Evolutionary conservation across 2,888 invertebrate species (phyloP), one percentile per base, ranked within the genome.

Genomic region (Digitonthophagus gazella): DNA sequence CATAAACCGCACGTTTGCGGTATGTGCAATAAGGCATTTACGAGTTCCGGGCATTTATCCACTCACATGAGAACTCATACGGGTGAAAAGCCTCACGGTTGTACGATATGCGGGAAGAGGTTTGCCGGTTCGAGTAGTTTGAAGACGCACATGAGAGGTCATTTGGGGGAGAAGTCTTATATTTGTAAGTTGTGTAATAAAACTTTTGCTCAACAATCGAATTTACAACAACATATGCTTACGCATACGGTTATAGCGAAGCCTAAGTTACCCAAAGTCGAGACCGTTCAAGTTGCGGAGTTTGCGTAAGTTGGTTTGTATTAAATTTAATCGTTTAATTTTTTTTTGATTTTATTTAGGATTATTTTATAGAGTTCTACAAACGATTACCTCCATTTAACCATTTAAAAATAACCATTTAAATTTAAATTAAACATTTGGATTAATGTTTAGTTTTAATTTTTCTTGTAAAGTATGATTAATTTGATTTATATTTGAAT

Each of bases 31-130:
- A 82, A 80, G 72, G 82, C 79, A 5, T 83, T 83, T 68, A 80
- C 80, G 1, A 81, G 81, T 1, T 80, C 81, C 1, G 82, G 83
- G n/a, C 81, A 82, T 73, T 74, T 83, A 20, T 79, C 82, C 0
- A 81, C 81, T 0, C 83, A 83, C 71, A 82, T 82, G 81, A 76
- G 82, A 68, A 81, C 81, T 2, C 83, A 83, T 69, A 83, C 82
- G 2, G 83, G 83, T 0, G 81, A 81, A 70, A 83, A 83, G 72
- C 81, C 82, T 2, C 80, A 83, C 70, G 75, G 74, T 64, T 83
- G 83, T 68, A 77, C 76, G 16, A 71, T 80, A 64, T 83, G 83
- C 70, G 80, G 79, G 19, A 83, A 83, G 76, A 79, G 81, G 72
- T 82, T 83, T 75, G 78, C 82, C 14, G 80, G 80, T 64, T 79